Evolutionary conservation across 2,888 invertebrate genomes (phyloP), one percentile per base, ranked within the genome.

Genomic region (Baccha elongata): DNA sequence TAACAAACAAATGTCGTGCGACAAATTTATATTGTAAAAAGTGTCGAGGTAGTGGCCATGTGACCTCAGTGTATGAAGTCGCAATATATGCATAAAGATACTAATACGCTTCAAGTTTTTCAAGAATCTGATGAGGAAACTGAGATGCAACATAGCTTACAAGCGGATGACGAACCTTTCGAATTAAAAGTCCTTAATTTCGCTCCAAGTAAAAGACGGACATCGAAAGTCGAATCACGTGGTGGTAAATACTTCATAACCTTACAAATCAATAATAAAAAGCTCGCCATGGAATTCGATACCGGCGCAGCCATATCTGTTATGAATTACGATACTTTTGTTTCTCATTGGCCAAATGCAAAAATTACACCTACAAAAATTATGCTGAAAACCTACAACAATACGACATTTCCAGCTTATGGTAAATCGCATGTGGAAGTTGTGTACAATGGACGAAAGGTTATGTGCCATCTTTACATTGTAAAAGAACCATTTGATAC

Each of bases 221-320:
- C 5, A 13, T 42, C 2, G 42, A 50, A 10, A 37, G 40, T 37
- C 15, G 55, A 48, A 44, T 21, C 55, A 46, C 58, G 35, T 21
- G 23, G 46, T 17, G 67, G 58, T 55, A 74, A 67, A 19, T 68
- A 60, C 15, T 68, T 6, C 42, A 68, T 68, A 21, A 50, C 40
- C 15, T 29, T 60, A 60, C 8, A 29, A 17, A 29, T 60, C 15
- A 60, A 60, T 7, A 44, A 44, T 11, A 44, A 60, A n/a, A 23
- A 37, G 5, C 10, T 58, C 15, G 40, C 58, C n/a, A 58, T 58
- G 23, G 58, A 58, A 40, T 58, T 58, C 15, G 42, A 44, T n/a
- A 21, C 17, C 15, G 42, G 42, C 2, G 42, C 46, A 46, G 46
- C 46, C 1, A 21, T 46, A 46, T 46, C 46, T 5, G 23, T 48